phyloP scores from a whole-genome alignment of 2,888 invertebrate genomes.

The Neoitamus cyanurus region DNA sequence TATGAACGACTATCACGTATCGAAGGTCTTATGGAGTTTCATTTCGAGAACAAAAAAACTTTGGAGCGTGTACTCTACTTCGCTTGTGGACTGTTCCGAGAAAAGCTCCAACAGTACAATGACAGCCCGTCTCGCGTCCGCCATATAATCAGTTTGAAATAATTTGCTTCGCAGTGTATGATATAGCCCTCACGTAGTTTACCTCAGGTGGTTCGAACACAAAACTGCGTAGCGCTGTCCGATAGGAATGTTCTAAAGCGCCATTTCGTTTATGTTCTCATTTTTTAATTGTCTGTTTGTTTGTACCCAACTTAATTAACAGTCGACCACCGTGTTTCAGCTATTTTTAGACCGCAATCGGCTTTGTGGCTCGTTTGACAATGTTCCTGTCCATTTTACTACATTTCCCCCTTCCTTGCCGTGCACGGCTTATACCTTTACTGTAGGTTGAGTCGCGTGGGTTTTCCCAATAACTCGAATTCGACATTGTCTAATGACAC shows the following conservation, averaged over 20 bases:
- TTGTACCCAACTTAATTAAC: not conserved
- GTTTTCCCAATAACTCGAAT: constrained; percentile 31
- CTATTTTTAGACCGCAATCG: not conserved
- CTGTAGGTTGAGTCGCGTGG: constrained; percentile 7
- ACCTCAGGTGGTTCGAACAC: not conserved
- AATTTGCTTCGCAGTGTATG: not conserved
- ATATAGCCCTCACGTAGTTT: not conserved
- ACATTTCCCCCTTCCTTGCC: not conserved
- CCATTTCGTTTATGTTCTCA: not conserved
- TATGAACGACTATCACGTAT: constrained; percentile 24
- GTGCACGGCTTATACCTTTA: not conserved
- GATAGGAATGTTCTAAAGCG: not conserved
- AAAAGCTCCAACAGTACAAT: not conserved
- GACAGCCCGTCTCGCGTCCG: too few species aligned
- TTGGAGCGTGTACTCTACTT: not conserved
- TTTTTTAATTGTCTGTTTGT: not conserved
- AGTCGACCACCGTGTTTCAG: not conserved
- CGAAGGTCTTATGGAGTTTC: constrained; percentile 34
- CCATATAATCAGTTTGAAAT: not conserved
- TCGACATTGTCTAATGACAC: constrained; percentile 32
- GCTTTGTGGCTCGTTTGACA: not conserved
- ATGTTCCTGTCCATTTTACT: not conserved
- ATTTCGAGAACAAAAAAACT: constrained; percentile 4
- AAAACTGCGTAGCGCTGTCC: not conserved
- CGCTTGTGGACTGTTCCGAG: not conserved